Conservation (phyloP, 1,140 invertebrate species). For the Drosophila parvula region DNA sequence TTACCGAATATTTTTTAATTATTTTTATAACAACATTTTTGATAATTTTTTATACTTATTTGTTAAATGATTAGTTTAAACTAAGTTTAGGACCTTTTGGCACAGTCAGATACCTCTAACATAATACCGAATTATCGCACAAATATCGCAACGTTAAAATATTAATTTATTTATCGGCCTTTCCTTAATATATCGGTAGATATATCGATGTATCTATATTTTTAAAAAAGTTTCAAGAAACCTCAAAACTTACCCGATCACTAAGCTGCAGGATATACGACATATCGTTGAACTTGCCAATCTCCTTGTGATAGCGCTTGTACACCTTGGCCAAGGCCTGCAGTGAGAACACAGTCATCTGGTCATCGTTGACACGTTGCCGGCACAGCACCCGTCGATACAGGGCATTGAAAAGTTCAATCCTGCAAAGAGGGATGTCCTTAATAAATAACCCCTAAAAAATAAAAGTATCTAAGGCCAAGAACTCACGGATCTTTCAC, state of each 20-base stretch:
- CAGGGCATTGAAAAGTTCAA: constrained; percentile 99
- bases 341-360: constrained; percentile 98
- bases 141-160: no score
- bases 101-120: no score
- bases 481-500: constrained; percentile 82
- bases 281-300: constrained; percentile 98
- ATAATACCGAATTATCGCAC: no score
- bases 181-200: no score
- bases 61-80: no score
- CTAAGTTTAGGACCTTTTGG: no score
- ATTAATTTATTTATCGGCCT: no score
- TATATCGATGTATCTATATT: no score
- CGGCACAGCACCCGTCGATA: constrained; percentile 96
- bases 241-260: constrained; percentile 88
- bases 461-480: no score
- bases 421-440: constrained; percentile 85
- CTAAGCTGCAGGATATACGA: constrained; percentile 98
- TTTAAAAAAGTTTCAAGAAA: neutral
- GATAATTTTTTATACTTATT: no score
- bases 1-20: no score
- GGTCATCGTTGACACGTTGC: constrained; percentile 88
- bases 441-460: neutral
- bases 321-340: constrained; percentile 99
- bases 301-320: constrained; percentile 97
- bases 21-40: no score